Percentiles rank a stretch among this genome's conserved stretches.
phyloP scores from a whole-genome alignment of 1,140 invertebrate genomes.

The Lethocerus indicus region DNA sequence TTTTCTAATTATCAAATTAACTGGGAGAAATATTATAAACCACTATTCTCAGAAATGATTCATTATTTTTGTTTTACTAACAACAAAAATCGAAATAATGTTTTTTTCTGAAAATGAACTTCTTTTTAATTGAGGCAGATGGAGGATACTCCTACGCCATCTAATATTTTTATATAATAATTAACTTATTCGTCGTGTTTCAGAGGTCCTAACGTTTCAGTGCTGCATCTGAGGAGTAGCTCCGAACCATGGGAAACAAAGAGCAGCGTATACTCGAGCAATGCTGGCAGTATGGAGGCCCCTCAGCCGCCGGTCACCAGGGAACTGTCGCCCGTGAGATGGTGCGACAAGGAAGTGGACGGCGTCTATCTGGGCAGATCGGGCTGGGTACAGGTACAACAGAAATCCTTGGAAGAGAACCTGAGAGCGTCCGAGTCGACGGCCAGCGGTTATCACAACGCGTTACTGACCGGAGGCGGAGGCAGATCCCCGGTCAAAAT shows the following conservation, averaged over 20 bases:
- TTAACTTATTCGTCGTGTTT: no score
- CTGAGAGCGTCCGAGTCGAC: neutral
- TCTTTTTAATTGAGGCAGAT: no score
- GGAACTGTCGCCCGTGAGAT: slow-evolving; percentile 38
- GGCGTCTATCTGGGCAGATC: slow-evolving; percentile 36
- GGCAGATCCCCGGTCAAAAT: slow-evolving; percentile 20
- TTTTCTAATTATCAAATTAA: no score
- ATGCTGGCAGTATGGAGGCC: slow-evolving; percentile 10
- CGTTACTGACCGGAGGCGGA: no score
- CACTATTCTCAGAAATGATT: no score
- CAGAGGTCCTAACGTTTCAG: slow-evolving; percentile 36
- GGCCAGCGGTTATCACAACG: neutral
- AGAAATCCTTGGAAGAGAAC: slow-evolving; percentile 24
- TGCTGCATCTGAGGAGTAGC: slow-evolving; percentile 32
- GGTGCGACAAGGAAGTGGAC: slow-evolving; percentile 39
- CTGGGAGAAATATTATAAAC: no score
- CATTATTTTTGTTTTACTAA: no score
- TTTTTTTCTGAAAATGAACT: no score
- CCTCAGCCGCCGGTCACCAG: slow-evolving; percentile 21
- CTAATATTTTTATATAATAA: no score
- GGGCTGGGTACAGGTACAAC: slow-evolving; percentile 39
- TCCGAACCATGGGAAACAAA: slow-evolving; percentile 33
- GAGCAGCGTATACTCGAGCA: slow-evolving; percentile 18
- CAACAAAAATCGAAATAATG: no score
- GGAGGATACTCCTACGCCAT: no score